Evolutionary conservation across 1,140 invertebrate genomes (phyloP).

Genomic region (Dreissena rostriformis): DNA sequence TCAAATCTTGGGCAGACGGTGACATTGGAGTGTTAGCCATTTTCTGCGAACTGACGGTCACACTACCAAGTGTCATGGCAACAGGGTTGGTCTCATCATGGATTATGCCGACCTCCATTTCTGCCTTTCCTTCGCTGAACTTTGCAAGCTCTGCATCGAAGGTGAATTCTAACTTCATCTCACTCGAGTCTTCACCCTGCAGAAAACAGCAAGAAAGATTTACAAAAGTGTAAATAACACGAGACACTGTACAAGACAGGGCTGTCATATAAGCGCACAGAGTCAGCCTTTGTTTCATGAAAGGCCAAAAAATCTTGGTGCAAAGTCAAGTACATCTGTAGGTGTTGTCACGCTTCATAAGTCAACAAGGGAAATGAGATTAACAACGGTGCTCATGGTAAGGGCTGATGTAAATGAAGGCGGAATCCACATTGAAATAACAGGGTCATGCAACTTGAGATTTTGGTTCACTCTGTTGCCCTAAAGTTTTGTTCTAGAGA

Average conservation of each 20-base stretch:
- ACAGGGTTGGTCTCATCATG: slow-evolving; percentile 81
- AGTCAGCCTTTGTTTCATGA: too few relatives aligned
- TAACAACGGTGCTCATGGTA: too few relatives aligned
- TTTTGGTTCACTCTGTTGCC: too few relatives aligned
- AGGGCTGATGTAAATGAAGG: too few relatives aligned
- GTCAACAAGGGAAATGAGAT: too few relatives aligned
- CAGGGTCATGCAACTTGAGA: too few relatives aligned
- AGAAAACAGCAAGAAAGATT: slow-evolving; percentile 75
- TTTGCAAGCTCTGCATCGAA: slow-evolving; percentile 88
- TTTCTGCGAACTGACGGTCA: slow-evolving; percentile 69
- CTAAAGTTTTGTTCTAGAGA: too few relatives aligned
- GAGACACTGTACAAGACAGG: neutral
- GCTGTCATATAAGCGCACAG: neutral
- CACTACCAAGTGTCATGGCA: slow-evolving; percentile 85
- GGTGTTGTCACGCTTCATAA: too few relatives aligned
- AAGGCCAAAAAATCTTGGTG: too few relatives aligned
- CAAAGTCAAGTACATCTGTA: too few relatives aligned
- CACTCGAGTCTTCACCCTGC: slow-evolving; percentile 89
- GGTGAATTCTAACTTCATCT: slow-evolving; percentile 95
- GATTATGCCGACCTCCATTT: slow-evolving; percentile 58
- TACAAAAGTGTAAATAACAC: neutral
- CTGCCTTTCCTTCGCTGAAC: slow-evolving; percentile 88
- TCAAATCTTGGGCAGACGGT: slow-evolving; percentile 92
- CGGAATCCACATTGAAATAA: too few relatives aligned
- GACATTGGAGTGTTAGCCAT: slow-evolving; percentile 85